These are phyloP conservation scores for Bugula neritina DNA, from an alignment of 2,888 invertebrate genomes.

Conservation along the genomic window DNA sequence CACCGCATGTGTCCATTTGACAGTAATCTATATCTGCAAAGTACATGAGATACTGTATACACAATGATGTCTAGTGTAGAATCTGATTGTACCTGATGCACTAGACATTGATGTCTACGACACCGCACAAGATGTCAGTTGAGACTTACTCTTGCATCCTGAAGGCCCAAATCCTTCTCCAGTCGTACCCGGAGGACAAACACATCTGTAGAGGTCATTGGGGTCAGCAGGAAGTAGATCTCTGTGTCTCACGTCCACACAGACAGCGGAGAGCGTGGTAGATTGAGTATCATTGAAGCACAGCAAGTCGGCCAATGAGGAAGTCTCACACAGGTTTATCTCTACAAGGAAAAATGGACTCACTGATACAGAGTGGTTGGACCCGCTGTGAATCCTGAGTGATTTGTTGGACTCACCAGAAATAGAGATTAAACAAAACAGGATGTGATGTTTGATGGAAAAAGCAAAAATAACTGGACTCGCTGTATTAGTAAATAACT, in stretches of 20 bases:
- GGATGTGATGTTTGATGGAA: too few relatives aligned
- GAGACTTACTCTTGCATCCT: constrained; percentile 15
- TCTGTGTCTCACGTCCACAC: neutral
- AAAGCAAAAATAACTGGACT: too few relatives aligned
- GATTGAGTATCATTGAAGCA: neutral
- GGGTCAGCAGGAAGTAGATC: constrained; percentile 1
- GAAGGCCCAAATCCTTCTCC: neutral
- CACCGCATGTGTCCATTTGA: neutral
- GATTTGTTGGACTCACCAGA: too few relatives aligned
- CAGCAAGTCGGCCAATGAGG: neutral
- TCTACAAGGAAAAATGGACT: constrained; percentile 2
- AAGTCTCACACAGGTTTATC: constrained; percentile 1
- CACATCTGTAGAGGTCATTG: constrained; percentile 7
- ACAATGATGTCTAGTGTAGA: too few relatives aligned
- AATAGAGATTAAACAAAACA: too few relatives aligned
- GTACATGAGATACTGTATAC: neutral
- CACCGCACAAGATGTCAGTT: neutral
- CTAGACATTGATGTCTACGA: too few relatives aligned
- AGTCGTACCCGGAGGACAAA: neutral
- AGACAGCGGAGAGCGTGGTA: neutral
- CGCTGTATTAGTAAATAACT: too few relatives aligned
- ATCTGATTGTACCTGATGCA: too few relatives aligned
- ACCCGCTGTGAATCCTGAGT: too few relatives aligned
- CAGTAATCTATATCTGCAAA: constrained; percentile 25
- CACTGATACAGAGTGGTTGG: too few relatives aligned